Evolutionary conservation across 2,888 invertebrate species (phyloP), one percentile per base, ranked within the genome.

Genomic region (Cantharis lateralis): DNA sequence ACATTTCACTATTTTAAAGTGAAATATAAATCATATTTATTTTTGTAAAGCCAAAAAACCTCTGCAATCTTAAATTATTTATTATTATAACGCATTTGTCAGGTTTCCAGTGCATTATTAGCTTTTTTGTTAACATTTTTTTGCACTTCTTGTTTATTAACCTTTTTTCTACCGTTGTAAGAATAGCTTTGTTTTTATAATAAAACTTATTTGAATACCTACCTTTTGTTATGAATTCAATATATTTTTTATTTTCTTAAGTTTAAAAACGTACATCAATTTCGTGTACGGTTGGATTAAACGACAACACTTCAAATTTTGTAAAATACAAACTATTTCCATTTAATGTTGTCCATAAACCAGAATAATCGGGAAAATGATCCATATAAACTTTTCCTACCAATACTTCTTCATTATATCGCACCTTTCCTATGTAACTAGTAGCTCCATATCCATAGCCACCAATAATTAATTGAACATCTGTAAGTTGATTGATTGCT

Each of bases 391-490:
- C 62, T 70, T 70, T 70, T 20, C 70, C 70, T 10, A 70, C 26
- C 10, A 61, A 9, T n/a, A 70, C 5, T 48, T 48, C 24, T 9
- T 15, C 61, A 10, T 70, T 24, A 20, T 71, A 24, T 18, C 72
- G 70, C 32, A 28, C 74, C 15, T 74, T 69, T 63, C 78, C 78
- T 16, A 78, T 74, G 15, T 71, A 74, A 18, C 72, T 64, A 3
- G 18, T 48, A n/a, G 61, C 32, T 13, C 66, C 70, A 10, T 9
- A 15, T 66, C 74, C 76, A 24, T 70, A 74, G 5, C 78, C 78
- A 1, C 76, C 78, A 3, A 20, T 10, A n/a, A 78, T 28, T 15
- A 76, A 48, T 26, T 62, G 32, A n/a, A 69, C 70, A 24, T 71
- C 16, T 16, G 13, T 26, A 18, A 78, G 13, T n/a, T 71, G 15